Evolutionary conservation across 2,797 vertebrate genomes (phyloP).

Genomic region (Macropus fuliginosus): DNA sequence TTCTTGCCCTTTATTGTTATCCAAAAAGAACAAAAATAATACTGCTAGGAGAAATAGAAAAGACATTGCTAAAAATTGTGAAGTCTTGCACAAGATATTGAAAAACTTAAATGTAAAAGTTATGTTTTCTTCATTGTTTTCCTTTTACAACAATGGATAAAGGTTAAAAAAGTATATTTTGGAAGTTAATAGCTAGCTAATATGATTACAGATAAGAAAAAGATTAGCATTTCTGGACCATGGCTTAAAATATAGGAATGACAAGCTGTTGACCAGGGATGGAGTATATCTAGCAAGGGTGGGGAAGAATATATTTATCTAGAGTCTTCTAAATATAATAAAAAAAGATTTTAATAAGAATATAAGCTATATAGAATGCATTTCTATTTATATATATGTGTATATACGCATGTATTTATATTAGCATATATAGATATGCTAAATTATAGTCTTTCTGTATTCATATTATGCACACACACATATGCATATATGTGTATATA

Average conservation of each 20-base stretch:
- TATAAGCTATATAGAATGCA: neutral
- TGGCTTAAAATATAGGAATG: neutral
- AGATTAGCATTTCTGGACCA: neutral
- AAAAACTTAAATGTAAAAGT: neutral
- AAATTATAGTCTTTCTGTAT: no score
- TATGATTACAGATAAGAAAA: neutral
- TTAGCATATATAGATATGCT: neutral
- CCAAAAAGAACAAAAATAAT: neutral
- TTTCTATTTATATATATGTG: neutral
- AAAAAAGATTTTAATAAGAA: neutral
- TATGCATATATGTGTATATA: no score
- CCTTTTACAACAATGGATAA: neutral
- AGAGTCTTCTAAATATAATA: neutral
- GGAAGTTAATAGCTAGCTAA: neutral
- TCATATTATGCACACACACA: no score
- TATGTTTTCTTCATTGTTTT: neutral
- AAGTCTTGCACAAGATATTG: neutral
- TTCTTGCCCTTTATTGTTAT: neutral
- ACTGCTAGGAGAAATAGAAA: neutral
- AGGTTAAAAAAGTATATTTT: neutral
- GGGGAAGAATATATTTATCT: neutral
- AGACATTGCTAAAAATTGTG: neutral
- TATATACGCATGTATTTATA: neutral
- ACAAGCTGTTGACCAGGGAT: neutral
- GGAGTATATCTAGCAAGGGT: neutral